A percentile compares a stretch with the other conserved stretches of the same genome.
Conservation (phyloP, 1,140 invertebrate species). For the Lepidostoma basale region DNA sequence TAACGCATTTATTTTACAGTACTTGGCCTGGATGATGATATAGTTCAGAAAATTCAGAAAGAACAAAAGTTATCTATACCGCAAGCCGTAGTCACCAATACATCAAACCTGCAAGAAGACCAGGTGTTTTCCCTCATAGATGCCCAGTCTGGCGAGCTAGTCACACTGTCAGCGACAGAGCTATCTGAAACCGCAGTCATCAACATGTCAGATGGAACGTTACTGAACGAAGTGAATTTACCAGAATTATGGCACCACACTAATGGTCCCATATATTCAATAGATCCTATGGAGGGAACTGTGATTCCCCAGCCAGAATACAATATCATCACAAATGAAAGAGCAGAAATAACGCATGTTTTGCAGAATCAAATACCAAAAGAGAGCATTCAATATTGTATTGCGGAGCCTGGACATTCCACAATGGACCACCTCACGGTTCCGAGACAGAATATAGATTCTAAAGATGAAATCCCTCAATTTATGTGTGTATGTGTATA, state of each 20-base stretch:
- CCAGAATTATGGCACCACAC: conserved; percentile 34
- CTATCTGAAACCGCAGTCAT: conserved; percentile 40
- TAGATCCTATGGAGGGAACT: conserved; percentile 29
- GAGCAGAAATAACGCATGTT: conserved; percentile 19
- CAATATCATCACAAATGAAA: conserved; percentile 21
- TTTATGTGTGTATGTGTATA: conserved; percentile 14
- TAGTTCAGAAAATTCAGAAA: conserved; percentile 23
- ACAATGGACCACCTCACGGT: background rate
- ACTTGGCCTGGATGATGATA: conserved; percentile 1
- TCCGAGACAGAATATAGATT: background rate
- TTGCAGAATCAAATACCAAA: conserved; percentile 19
- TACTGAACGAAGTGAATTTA: conserved; percentile 37
- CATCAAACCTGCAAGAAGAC: conserved; percentile 16
- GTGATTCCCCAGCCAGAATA: conserved; percentile 13
- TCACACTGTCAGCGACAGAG: conserved; percentile 37
- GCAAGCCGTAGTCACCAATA: background rate
- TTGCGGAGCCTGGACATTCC: conserved; percentile 6
- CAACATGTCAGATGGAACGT: conserved; percentile 34
- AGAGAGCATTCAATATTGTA: conserved; percentile 17
- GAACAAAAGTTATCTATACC: conserved; percentile 12
- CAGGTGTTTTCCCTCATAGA: conserved; percentile 42
- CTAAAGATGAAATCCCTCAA: conserved; percentile 5
- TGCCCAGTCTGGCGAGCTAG: conserved; percentile 43
- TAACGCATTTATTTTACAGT: conserved; percentile 19
- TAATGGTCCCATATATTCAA: conserved; percentile 10